Conservation (phyloP, 1,140 invertebrate species). For the Schlechtendalia chinensis region DNA sequence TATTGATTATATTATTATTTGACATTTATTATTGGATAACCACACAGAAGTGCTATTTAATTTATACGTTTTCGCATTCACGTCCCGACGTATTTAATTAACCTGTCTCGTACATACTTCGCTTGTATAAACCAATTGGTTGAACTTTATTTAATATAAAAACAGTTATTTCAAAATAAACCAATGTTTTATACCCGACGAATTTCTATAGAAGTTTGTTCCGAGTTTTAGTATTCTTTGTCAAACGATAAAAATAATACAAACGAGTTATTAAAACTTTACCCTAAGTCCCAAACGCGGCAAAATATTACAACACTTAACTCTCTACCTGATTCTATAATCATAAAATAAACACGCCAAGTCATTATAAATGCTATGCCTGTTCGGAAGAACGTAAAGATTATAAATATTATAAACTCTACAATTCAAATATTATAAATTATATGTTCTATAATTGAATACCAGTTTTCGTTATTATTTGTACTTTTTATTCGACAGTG, state of each 20-base stretch:
- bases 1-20: no score
- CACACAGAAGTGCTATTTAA: neutral
- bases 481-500: no score
- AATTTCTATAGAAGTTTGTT: no score
- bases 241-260: neutral
- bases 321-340: neutral
- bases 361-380: neutral
- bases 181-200: no score
- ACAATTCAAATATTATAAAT: no score
- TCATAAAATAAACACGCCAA: no score
- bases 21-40: no score
- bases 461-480: no score
- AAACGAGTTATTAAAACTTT: neutral
- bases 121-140: no score
- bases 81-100: conserved; percentile 12
- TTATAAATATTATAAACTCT: no score
- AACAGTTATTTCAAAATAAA: no score
- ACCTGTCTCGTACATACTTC: conserved; percentile 6
- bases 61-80: neutral
- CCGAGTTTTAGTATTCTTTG: neutral
- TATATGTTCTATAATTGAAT: neutral
- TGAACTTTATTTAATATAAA: no score
- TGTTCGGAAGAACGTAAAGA: neutral
- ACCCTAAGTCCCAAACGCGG: neutral
- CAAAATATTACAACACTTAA: neutral